Evolutionary conservation across 2,113 vertebrate genomes (phyloP).

Genomic region (Phoenicopterus ruber): DNA sequence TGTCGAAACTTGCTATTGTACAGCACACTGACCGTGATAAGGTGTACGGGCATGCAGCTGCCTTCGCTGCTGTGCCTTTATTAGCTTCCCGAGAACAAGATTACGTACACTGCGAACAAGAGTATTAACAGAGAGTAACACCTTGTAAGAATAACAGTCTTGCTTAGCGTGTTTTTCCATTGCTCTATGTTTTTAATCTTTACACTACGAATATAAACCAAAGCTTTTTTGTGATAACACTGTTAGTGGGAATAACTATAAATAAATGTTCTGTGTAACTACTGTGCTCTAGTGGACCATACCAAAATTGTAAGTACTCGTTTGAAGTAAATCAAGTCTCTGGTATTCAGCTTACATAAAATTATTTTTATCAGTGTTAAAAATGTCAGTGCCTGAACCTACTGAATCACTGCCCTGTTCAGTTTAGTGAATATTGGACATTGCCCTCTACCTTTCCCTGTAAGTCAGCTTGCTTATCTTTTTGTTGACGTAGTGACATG

Average conservation of each 20-base stretch:
- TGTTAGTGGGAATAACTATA: background rate
- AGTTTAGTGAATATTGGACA: background rate
- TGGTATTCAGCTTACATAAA: background rate
- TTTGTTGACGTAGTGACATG: background rate
- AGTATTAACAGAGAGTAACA: too few species aligned
- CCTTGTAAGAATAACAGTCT: background rate
- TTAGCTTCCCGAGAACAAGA: background rate
- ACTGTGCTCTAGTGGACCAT: background rate
- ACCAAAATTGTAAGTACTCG: background rate
- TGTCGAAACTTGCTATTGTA: background rate
- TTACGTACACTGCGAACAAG: background rate
- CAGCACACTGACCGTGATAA: background rate
- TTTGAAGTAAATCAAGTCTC: background rate
- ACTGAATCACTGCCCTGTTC: background rate
- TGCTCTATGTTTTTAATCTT: background rate
- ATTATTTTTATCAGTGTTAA: background rate
- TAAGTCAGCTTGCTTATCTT: background rate
- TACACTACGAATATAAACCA: background rate
- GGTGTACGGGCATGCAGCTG: rapidly evolving
- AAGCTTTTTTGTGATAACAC: background rate
- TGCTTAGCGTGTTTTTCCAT: background rate
- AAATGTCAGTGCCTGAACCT: background rate
- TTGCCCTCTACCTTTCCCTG: background rate
- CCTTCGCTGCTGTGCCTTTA: background rate
- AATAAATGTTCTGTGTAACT: background rate